Percentiles rank a stretch among this genome's conserved stretches.
These are phyloP conservation scores for Xenopus petersii DNA, from an alignment of 2,797 vertebrate genomes.

Conservation along the genomic window DNA sequence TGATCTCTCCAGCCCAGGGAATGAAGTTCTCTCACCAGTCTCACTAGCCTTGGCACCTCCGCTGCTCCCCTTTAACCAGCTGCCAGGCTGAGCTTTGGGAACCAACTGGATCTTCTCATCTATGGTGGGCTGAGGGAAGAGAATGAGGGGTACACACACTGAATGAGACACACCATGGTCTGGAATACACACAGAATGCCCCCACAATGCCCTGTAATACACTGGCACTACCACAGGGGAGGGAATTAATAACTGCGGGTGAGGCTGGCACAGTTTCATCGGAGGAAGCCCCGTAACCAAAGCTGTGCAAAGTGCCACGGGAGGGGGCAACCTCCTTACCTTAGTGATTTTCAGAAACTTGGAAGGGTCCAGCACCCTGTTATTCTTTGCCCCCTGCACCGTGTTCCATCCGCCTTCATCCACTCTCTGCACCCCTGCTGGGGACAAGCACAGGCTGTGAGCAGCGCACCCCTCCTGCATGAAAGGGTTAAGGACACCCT, in stretches of 20 bases:
- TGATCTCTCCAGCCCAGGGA: background rate
- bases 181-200: too few relatives aligned
- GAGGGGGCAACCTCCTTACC: constrained; percentile 65
- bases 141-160: too few relatives aligned
- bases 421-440: constrained; percentile 69
- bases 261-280: too few relatives aligned
- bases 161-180: too few relatives aligned
- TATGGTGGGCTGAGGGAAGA: constrained; percentile 80
- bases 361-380: constrained; percentile 90
- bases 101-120: constrained; percentile 98
- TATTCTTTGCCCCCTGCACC: constrained; percentile 93
- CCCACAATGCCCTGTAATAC: too few relatives aligned
- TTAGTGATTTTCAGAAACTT: constrained; percentile 99
- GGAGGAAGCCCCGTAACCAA: too few relatives aligned
- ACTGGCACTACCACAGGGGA: too few relatives aligned
- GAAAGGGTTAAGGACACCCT: background rate
- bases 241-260: too few relatives aligned
- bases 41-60: constrained; percentile 94
- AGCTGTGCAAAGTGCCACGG: background rate
- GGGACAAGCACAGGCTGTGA: constrained; percentile 18
- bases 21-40: constrained; percentile 71
- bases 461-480: background rate
- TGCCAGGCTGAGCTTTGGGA: constrained; percentile 89
- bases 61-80: constrained; percentile 97
- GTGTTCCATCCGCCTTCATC: constrained; percentile 95